A percentile compares a stretch with the other conserved stretches of the same genome.
Conservation (phyloP, 1,140 invertebrate species). For the Drosophila sturtevanti region DNA sequence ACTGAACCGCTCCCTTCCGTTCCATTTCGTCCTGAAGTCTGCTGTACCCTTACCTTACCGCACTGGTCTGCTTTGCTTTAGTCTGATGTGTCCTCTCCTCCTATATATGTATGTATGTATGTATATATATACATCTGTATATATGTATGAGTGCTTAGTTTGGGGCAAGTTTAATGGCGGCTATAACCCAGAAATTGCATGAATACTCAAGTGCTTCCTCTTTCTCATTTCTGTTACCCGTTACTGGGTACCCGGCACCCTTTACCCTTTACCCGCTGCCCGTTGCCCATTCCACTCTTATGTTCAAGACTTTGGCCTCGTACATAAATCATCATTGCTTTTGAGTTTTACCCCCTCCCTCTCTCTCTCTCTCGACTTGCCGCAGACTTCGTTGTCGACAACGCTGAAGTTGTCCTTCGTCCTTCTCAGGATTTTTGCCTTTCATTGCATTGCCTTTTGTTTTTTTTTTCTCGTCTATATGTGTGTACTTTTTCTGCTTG, state of each 20-base stretch:
- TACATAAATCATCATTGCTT: constrained; percentile 80
- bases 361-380: not conserved
- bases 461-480: constrained; percentile 28
- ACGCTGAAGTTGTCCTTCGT: constrained; percentile 54
- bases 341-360: constrained; percentile 51
- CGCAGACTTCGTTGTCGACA: constrained; percentile 32
- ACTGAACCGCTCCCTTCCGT: not conserved
- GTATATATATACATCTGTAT: not conserved
- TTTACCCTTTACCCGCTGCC: not conserved
- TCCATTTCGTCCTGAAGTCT: constrained; percentile 9
- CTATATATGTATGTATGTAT: constrained; percentile 7
- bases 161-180: constrained; percentile 73
- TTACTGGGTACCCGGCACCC: not conserved
- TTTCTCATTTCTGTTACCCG: constrained; percentile 7
- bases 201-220: constrained; percentile 70
- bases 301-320: constrained; percentile 63
- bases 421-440: constrained; percentile 34
- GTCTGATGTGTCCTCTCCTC: constrained; percentile 9
- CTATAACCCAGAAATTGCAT: constrained; percentile 79
- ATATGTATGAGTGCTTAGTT: constrained; percentile 46
- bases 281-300: constrained; percentile 8
- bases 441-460: constrained; percentile 60
- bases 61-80: not conserved
- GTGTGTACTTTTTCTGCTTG: constrained; percentile 53
- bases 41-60: too few species aligned